Evolutionary conservation across 2,113 vertebrate genomes (phyloP).

Genomic region (Lethenteron reissneri): DNA sequence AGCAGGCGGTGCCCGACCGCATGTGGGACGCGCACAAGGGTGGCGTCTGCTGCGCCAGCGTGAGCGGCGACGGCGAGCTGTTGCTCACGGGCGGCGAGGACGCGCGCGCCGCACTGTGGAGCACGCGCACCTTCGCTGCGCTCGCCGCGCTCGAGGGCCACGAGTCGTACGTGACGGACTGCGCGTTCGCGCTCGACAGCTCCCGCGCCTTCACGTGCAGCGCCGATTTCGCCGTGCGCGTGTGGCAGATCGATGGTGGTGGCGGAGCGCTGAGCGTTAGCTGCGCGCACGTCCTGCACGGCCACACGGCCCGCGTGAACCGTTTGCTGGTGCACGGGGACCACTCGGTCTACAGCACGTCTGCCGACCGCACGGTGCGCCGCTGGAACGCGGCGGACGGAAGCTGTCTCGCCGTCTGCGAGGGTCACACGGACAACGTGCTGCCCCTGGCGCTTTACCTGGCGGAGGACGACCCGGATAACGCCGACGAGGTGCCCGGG

Average conservation of each 20-base stretch:
- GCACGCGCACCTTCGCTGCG: conserved; percentile 35
- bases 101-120: conserved; percentile 36
- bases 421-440: conserved; percentile 40
- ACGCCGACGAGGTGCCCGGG: conserved; percentile 13
- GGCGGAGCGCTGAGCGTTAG: conserved; percentile 25
- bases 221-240: conserved; percentile 30
- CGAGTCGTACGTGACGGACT: conserved; percentile 40
- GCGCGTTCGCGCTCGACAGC: conserved; percentile 27
- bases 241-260: conserved; percentile 17
- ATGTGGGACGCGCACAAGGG: conserved; percentile 20
- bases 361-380: conserved; percentile 36
- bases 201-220: conserved; percentile 39
- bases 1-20: no score
- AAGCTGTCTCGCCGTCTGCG: conserved; percentile 28
- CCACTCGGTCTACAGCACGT: conserved; percentile 32
- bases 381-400: conserved; percentile 34
- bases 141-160: conserved; percentile 24
- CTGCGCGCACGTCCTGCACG: conserved; percentile 33
- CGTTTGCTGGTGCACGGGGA: conserved; percentile 34
- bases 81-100: conserved; percentile 43
- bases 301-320: conserved; percentile 40
- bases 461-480: conserved; percentile 23
- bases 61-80: conserved; percentile 37
- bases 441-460: conserved; percentile 31
- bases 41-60: conserved; percentile 44